Evolutionary conservation across 2,888 invertebrate genomes (phyloP).

Genomic region (Seira musarum): DNA sequence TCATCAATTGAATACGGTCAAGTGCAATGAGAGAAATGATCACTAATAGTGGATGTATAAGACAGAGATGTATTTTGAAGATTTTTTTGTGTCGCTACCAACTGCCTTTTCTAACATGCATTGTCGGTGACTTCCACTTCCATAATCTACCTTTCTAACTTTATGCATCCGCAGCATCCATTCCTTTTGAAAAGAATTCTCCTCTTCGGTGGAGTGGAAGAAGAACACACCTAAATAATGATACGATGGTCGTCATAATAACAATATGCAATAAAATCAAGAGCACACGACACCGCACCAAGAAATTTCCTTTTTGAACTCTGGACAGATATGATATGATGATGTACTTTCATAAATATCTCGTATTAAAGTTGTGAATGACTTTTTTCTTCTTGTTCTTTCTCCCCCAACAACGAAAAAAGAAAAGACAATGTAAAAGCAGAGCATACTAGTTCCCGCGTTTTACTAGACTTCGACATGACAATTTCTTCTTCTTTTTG

Average conservation of each 20-base stretch:
- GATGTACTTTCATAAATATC: background rate
- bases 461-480: no score
- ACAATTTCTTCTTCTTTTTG: background rate
- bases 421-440: no score
- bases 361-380: background rate
- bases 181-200: constrained; percentile 9
- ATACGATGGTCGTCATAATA: constrained; percentile 34
- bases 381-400: background rate
- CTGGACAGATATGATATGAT: background rate
- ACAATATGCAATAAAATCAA: constrained; percentile 51
- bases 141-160: no score
- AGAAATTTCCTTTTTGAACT: background rate
- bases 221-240: constrained; percentile 3
- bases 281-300: constrained; percentile 4
- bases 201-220: background rate
- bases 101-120: no score
- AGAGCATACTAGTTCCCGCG: no score
- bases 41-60: constrained; percentile 26
- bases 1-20: constrained; percentile 37
- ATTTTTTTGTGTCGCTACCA: no score
- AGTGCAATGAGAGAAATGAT: constrained; percentile 41
- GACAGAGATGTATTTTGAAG: no score
- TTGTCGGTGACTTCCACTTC: no score
- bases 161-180: background rate
- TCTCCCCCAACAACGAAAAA: no score